Conservation (phyloP, 2,113 vertebrate species). For the Chrysemys picta region DNA sequence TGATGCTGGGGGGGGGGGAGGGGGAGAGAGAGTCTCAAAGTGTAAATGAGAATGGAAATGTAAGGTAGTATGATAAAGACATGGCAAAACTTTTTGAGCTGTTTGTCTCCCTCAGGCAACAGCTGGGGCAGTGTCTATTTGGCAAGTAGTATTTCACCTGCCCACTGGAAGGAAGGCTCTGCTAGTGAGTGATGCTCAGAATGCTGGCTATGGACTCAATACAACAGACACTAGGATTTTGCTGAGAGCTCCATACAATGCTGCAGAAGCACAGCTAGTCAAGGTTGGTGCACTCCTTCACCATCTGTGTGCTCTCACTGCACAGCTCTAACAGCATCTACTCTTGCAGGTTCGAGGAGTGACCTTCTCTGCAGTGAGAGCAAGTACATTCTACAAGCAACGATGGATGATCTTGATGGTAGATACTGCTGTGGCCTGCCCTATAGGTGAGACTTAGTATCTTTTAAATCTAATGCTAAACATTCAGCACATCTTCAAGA, state of each 20-base stretch:
- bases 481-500: background rate
- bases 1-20: too few species aligned
- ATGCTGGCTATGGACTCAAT: conserved; percentile 68
- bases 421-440: conserved; percentile 78
- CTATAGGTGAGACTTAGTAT: conserved; percentile 50
- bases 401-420: conserved; percentile 74
- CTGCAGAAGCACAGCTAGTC: conserved; percentile 16
- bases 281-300: conserved; percentile 27
- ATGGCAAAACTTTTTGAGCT: background rate
- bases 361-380: conserved; percentile 81
- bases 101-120: conserved; percentile 26
- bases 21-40: too few species aligned
- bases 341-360: conserved; percentile 78
- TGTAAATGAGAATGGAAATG: background rate
- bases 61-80: background rate
- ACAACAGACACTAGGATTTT: conserved; percentile 57
- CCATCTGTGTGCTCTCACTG: too few species aligned
- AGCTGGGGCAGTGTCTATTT: conserved; percentile 26
- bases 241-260: conserved; percentile 56
- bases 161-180: conserved; percentile 45
- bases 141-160: conserved; percentile 72
- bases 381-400: conserved; percentile 80
- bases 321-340: background rate
- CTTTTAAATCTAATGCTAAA: fast-evolving
- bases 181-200: conserved; percentile 52